These are phyloP conservation scores for Pyxicephalus adspersus DNA, from an alignment of 2,113 vertebrate genomes.

Conservation along the genomic window DNA sequence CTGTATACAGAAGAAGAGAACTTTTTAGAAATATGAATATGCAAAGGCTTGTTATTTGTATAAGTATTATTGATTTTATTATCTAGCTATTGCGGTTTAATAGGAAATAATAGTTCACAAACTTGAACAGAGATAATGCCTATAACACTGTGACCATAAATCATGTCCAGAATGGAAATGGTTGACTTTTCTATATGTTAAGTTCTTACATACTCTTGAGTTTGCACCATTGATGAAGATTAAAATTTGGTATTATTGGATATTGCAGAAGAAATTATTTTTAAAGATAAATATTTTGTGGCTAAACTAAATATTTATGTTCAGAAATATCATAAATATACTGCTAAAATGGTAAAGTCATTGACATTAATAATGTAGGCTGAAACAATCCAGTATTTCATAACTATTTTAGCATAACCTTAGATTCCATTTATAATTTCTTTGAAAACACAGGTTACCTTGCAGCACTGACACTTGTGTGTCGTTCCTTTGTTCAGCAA, in stretches of 20 bases:
- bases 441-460: not conserved
- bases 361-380: constrained; percentile 48
- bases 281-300: constrained; percentile 29
- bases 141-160: not conserved
- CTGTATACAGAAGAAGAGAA: no score
- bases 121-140: not conserved
- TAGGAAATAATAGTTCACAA: not conserved
- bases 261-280: constrained; percentile 19
- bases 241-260: constrained; percentile 13
- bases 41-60: no score
- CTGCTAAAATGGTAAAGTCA: constrained; percentile 28
- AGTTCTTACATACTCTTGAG: constrained; percentile 4
- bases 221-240: constrained; percentile 34
- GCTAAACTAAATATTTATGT: constrained; percentile 46
- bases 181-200: constrained; percentile 9
- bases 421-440: constrained; percentile 7
- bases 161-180: not conserved
- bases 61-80: no score
- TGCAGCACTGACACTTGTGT: not conserved
- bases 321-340: constrained; percentile 35
- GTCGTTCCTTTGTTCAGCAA: not conserved
- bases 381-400: constrained; percentile 27
- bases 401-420: constrained; percentile 24
- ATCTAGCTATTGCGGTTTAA: no score
- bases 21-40: no score